These are phyloP conservation scores for Catamblyrhynchus diadema DNA, from an alignment of 2,797 vertebrate species.

Conservation along the genomic window DNA sequence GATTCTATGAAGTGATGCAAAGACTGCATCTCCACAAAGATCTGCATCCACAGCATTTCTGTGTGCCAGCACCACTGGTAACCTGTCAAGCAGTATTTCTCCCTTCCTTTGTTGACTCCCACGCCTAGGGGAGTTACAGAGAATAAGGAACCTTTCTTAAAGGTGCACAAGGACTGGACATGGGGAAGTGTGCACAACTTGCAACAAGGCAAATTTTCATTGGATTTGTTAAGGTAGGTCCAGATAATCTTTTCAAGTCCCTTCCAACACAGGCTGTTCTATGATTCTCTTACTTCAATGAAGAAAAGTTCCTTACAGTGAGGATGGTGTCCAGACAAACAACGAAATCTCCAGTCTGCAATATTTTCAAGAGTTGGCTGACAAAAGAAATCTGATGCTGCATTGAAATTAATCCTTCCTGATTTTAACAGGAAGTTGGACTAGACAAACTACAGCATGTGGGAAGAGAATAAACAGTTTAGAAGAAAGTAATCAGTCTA, in stretches of 20 bases:
- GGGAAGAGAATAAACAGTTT: not conserved
- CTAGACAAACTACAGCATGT: not conserved
- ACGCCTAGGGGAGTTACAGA: not conserved
- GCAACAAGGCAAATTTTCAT: not conserved
- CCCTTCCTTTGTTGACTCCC: not conserved
- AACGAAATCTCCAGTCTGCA: rapidly evolving
- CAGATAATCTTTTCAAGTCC: not conserved
- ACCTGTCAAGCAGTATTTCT: not conserved
- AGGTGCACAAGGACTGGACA: not conserved
- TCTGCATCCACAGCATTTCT: not conserved
- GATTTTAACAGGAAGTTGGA: not conserved
- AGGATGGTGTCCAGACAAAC: not conserved
- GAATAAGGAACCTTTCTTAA: not conserved
- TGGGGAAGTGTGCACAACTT: not conserved
- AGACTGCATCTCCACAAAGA: not conserved
- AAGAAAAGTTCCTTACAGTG: not conserved
- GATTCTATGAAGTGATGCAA: not conserved
- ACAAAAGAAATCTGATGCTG: not conserved
- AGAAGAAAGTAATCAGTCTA: not conserved
- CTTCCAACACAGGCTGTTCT: not conserved
- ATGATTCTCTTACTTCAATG: not conserved
- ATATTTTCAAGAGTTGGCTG: not conserved
- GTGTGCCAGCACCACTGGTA: not conserved
- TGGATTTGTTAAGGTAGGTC: not conserved
- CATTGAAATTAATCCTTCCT: not conserved